phyloP scores from a whole-genome alignment of 2,797 vertebrate genomes.

The Coracias cyanogaster region DNA sequence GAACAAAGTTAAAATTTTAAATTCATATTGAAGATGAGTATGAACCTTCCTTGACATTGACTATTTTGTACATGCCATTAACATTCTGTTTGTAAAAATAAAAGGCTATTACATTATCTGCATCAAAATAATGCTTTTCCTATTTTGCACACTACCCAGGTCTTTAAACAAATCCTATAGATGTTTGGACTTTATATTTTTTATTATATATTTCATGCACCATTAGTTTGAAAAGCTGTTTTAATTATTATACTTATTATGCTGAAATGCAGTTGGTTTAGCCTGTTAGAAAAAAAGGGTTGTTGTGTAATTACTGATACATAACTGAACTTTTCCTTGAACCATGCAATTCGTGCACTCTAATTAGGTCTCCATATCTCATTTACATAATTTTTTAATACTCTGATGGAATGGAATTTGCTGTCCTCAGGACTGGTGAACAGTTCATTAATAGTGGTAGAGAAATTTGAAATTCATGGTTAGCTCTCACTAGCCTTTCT shows the following conservation, averaged over 20 bases:
- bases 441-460: not conserved
- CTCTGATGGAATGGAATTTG: not conserved
- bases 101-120: not conserved
- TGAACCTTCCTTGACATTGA: not conserved
- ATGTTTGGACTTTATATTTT: conserved; percentile 11
- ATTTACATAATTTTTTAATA: conserved; percentile 47
- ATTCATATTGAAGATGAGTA: not conserved
- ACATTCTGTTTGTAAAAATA: not conserved
- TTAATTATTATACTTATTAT: conserved; percentile 52
- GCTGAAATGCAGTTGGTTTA: conserved; percentile 45
- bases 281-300: not conserved
- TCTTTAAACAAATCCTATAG: conserved; percentile 12
- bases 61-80: not conserved
- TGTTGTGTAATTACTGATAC: conserved; percentile 38
- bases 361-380: conserved; percentile 28
- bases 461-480: not conserved
- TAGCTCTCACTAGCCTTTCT: not conserved
- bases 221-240: conserved; percentile 50
- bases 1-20: conserved; percentile 15
- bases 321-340: conserved; percentile 41
- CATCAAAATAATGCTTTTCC: not conserved
- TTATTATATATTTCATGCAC: conserved; percentile 1
- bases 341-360: conserved; percentile 3
- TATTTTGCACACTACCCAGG: not conserved
- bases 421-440: not conserved